Percentiles rank a stretch among this genome's conserved stretches.
Conservation (phyloP, 2,797 vertebrate species). For the Mormyrus proboscirostris region DNA sequence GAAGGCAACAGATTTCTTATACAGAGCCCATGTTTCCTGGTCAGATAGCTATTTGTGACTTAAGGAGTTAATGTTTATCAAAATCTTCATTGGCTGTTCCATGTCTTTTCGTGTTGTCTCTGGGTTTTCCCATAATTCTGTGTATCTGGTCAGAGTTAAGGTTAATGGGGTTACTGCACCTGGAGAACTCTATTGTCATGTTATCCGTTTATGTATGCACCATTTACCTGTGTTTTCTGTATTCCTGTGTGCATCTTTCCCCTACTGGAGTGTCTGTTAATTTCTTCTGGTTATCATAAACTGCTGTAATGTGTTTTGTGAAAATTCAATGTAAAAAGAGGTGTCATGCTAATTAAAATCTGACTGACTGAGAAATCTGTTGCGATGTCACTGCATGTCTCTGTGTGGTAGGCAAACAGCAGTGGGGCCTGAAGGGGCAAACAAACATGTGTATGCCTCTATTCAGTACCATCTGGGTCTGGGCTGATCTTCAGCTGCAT, state of each 20-base stretch:
- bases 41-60: neutral
- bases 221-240: neutral
- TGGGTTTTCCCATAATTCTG: neutral
- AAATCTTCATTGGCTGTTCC: neutral
- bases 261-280: neutral
- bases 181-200: neutral
- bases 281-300: neutral
- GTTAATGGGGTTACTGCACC: neutral
- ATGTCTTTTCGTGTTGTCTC: neutral
- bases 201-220: neutral
- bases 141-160: neutral
- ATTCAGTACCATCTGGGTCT: neutral
- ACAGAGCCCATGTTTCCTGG: neutral
- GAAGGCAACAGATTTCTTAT: neutral
- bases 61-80: neutral
- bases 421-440: neutral
- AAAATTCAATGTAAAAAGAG: neutral
- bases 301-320: neutral
- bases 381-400: neutral
- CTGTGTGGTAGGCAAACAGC: neutral
- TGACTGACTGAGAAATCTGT: neutral
- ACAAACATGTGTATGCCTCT: neutral
- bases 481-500: neutral
- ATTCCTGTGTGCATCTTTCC: neutral
- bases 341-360: neutral